phyloP scores from a whole-genome alignment of 2,113 vertebrate genomes.

The Rhizomys pruinosus region DNA sequence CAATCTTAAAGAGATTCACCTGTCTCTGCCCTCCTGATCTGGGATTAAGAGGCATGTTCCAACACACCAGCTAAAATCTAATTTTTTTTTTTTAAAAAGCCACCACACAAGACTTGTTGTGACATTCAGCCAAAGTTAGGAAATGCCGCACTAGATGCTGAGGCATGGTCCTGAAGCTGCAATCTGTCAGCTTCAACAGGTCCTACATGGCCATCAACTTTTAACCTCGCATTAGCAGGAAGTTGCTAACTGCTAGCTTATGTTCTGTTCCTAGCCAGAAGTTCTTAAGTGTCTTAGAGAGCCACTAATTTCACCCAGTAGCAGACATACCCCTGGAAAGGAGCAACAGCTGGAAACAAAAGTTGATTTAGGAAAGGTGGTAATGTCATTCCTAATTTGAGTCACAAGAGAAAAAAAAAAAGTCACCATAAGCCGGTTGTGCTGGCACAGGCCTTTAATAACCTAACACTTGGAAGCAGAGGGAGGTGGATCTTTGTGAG shows the following conservation, averaged over 20 bases:
- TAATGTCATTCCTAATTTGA: background rate
- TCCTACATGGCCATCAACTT: background rate
- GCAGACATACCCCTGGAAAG: conserved; percentile 14
- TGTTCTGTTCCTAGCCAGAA: conserved; percentile 6
- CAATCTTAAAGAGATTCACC: too few relatives aligned
- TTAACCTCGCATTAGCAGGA: background rate
- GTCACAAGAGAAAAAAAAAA: too few relatives aligned
- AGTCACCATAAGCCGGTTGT: too few relatives aligned
- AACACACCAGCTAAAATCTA: too few relatives aligned
- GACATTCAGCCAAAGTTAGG: background rate
- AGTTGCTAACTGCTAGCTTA: conserved; percentile 6
- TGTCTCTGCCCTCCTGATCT: too few relatives aligned
- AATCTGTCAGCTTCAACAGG: conserved; percentile 2
- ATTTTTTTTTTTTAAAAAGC: too few relatives aligned
- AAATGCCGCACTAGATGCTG: background rate
- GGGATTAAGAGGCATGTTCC: too few relatives aligned
- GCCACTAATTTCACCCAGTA: conserved; percentile 40
- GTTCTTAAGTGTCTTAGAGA: background rate
- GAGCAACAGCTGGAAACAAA: conserved; percentile 20
- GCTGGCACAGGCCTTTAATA: too few relatives aligned
- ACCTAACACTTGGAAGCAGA: too few relatives aligned
- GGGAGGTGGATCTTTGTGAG: too few relatives aligned
- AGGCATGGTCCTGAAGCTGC: background rate
- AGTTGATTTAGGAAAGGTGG: background rate
- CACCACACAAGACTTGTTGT: too few relatives aligned